Conservation (phyloP, 2,797 vertebrate genomes). For the Eulemur mongoz region DNA sequence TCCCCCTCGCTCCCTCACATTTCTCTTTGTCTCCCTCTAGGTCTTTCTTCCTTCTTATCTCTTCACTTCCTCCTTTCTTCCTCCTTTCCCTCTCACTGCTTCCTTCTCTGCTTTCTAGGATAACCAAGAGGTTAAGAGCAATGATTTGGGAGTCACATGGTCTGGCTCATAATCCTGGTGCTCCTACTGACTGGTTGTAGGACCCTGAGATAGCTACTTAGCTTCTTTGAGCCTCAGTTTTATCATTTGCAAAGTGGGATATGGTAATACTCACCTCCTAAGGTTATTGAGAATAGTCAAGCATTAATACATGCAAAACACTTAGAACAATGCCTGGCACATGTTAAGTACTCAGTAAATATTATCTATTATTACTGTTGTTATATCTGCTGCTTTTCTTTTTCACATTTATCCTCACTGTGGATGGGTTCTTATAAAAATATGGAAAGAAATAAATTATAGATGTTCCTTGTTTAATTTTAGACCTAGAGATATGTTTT, state of each 20-base stretch:
- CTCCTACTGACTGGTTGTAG: neutral
- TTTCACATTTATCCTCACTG: neutral
- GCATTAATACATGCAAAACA: neutral
- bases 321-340: neutral
- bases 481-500: neutral
- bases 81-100: neutral
- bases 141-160: neutral
- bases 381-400: neutral
- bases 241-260: neutral
- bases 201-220: neutral
- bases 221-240: neutral
- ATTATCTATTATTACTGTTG: neutral
- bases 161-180: neutral
- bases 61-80: neutral
- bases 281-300: neutral
- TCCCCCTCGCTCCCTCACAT: neutral
- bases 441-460: neutral
- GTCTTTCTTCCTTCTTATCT: neutral
- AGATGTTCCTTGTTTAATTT: neutral
- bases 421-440: neutral
- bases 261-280: neutral
- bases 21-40: neutral
- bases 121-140: neutral
- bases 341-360: neutral
- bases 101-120: neutral